Percentiles rank a stretch among this genome's conserved stretches.
Evolutionary conservation across 2,113 vertebrate genomes (phyloP).

Genomic region (Anhinga rufa): DNA sequence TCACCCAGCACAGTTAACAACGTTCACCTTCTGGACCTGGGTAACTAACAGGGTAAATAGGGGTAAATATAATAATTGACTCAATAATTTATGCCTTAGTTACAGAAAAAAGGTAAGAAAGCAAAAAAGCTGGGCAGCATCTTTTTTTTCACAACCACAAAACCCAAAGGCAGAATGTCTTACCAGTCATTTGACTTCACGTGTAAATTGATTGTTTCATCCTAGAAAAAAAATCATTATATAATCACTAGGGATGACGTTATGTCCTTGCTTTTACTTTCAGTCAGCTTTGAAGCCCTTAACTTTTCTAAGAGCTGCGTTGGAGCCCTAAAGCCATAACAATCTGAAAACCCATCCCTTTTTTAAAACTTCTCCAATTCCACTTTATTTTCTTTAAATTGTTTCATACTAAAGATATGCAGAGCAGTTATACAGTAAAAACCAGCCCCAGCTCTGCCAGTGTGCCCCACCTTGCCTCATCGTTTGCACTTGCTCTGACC

Average conservation of each 20-base stretch:
- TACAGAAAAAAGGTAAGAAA: neutral
- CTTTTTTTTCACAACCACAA: neutral
- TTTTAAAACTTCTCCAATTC: neutral
- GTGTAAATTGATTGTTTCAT: slow-evolving; percentile 15
- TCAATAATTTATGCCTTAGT: neutral
- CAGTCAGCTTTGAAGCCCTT: neutral
- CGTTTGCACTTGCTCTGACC: neutral
- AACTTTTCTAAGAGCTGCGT: neutral
- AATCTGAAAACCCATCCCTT: neutral
- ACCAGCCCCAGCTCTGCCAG: neutral
- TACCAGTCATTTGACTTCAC: slow-evolving; percentile 49
- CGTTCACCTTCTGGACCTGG: neutral
- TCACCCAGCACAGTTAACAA: neutral
- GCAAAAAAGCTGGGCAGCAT: neutral
- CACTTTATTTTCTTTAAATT: neutral
- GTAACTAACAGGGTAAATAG: neutral
- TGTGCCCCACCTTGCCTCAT: neutral
- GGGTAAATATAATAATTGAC: neutral
- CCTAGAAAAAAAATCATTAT: neutral
- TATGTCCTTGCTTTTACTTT: neutral
- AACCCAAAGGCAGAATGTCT: neutral
- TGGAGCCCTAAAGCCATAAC: neutral
- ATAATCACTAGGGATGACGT: neutral
- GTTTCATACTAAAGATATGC: neutral
- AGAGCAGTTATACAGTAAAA: neutral